Percentiles rank a stretch among this genome's conserved stretches.
These are phyloP conservation scores for Pholis gunnellus DNA, from an alignment of 2,113 vertebrate genomes.

Conservation along the genomic window DNA sequence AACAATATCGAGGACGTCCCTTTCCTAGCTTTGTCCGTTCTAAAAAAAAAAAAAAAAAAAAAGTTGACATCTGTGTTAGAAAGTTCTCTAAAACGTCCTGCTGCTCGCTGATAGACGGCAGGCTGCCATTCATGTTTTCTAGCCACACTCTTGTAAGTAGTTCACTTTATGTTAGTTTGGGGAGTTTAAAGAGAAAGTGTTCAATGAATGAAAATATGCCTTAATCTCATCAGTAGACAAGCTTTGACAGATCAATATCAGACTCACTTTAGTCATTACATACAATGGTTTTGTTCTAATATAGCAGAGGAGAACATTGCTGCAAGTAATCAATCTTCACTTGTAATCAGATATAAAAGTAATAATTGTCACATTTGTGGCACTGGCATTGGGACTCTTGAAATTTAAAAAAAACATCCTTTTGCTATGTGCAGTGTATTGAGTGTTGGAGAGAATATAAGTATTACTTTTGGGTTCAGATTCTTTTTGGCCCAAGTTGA, in stretches of 20 bases:
- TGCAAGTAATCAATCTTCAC: constrained; percentile 9
- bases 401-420: constrained; percentile 16
- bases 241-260: constrained; percentile 50
- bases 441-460: constrained; percentile 25
- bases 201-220: constrained; percentile 64
- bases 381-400: constrained; percentile 72
- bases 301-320: not conserved
- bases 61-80: constrained; percentile 34
- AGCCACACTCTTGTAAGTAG: constrained; percentile 56
- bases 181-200: constrained; percentile 36
- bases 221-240: constrained; percentile 69
- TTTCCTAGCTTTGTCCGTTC: constrained; percentile 54
- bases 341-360: constrained; percentile 17
- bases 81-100: constrained; percentile 34
- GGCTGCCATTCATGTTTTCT: constrained; percentile 38
- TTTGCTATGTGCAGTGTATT: constrained; percentile 24
- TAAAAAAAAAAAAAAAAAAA: constrained; percentile 35
- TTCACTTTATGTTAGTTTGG: constrained; percentile 48
- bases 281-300: constrained; percentile 21
- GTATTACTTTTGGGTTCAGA: constrained; percentile 11
- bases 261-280: constrained; percentile 39
- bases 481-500: constrained; percentile 3
- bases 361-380: constrained; percentile 42
- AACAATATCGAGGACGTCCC: constrained; percentile 51
- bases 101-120: constrained; percentile 29